Base-by-base conservation (phyloP, 2,797 vertebrate species). In the Linurgus olivaceus region DNA sequence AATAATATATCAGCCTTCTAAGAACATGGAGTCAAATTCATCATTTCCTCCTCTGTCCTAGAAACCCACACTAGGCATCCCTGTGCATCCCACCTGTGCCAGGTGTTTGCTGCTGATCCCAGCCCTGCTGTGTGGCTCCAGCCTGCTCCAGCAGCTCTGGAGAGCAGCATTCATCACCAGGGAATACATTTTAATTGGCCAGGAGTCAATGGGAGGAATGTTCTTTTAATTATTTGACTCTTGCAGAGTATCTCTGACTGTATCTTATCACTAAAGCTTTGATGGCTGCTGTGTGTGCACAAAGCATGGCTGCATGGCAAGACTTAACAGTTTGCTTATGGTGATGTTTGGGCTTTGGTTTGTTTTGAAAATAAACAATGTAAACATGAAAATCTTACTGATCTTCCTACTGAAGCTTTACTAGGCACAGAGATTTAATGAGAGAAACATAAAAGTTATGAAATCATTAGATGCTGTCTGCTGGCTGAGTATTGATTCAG, bases 361-460 rank as follows among this genome's bases (percentile, higher is more conserved):
- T 84, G 92, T 72, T 92, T 74, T 91, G 91, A 67, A 94, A 94
- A 71, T 57, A 83, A 93, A 29, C 59, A 38, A 0, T 62, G 59
- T 91, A 47, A 93, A 89, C 84, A 57, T 26, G 57, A 61, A 67
- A 91, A 78, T 73, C n/a, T 50, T 26, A 85, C 77, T 87, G 86
- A 94, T 96, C 87, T 61, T 95, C 88, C 86, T 87, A 70, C 89
- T 71, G 83, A 59, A 62, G 51, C 63, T 76, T 82, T 89, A 18
- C 70, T 87, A 14, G 8, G 29, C 15, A 5, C 38, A 81, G 28
- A 54, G 58, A 21, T 79, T 70, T 89, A 73, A 87, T 74, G 50
- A 73, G 58, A 72, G 55, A 19, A 82, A 42, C 33, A 24, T 29
- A 44, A 54, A 76, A 76, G 61, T 85, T 72, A 13, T 0, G 25